phyloP scores from a whole-genome alignment of 2,888 invertebrate species.

The Apeira syringaria region DNA sequence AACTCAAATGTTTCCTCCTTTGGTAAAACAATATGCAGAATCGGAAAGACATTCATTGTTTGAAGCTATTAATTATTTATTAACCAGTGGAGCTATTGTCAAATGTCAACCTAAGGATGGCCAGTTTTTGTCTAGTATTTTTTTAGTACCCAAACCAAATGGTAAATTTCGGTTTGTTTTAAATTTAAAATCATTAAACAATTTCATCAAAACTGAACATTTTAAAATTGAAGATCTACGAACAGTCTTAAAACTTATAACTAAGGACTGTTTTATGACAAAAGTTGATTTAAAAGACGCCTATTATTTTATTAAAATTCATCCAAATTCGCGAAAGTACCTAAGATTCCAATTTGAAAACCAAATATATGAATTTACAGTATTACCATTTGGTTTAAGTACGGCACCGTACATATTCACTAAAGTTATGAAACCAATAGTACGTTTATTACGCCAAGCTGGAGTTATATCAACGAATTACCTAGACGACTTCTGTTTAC shows the following conservation, averaged over 20 bases:
- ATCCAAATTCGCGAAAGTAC: neutral
- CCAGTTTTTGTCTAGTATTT: neutral
- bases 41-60: neutral
- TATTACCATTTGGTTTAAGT: too few relatives aligned
- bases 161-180: neutral
- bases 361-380: too few relatives aligned
- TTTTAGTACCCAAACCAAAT: too few relatives aligned
- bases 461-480: too few relatives aligned
- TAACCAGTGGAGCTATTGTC: neutral
- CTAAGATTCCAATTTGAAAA: too few relatives aligned
- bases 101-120: neutral
- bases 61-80: neutral
- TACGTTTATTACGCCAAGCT: too few relatives aligned
- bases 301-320: neutral
- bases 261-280: neutral
- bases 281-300: neutral
- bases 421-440: too few relatives aligned
- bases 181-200: neutral
- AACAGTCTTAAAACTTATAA: neutral
- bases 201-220: neutral
- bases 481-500: too few relatives aligned
- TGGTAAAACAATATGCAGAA: too few relatives aligned
- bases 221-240: neutral
- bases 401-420: too few relatives aligned
- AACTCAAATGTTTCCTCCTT: neutral